phyloP scores from a whole-genome alignment of 2,888 invertebrate species.

The Ennomos fuscantarius region DNA sequence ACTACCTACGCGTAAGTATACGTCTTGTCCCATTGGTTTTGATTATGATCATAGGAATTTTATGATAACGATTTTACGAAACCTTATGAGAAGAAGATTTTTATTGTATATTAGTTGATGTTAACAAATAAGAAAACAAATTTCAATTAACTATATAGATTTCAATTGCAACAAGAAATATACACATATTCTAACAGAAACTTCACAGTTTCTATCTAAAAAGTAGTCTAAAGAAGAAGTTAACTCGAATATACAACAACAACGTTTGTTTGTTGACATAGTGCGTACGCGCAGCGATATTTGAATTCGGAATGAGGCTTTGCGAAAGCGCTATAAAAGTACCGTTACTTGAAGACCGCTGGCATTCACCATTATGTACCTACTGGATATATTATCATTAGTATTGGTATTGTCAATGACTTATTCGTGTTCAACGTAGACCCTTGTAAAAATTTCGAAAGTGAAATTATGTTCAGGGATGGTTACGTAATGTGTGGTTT shows the following conservation, averaged over 20 bases:
- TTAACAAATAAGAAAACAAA: conserved; percentile 1
- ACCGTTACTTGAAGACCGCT: conserved; percentile 77
- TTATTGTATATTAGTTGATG: background rate
- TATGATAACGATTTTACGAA: too few relatives aligned
- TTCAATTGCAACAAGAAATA: background rate
- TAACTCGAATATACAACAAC: conserved; percentile 40
- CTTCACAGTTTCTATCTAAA: conserved; percentile 34
- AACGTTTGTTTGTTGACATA: conserved; percentile 61
- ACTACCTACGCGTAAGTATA: too few relatives aligned
- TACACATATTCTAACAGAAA: conserved; percentile 21
- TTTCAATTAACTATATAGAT: conserved; percentile 2
- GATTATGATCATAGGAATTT: too few relatives aligned
- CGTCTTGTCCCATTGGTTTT: too few relatives aligned
- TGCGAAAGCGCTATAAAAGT: conserved; percentile 65
- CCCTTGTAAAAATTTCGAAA: conserved; percentile 17
- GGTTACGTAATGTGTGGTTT: background rate
- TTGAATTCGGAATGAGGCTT: conserved; percentile 71
- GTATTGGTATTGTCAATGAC: conserved; percentile 21
- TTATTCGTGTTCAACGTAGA: background rate
- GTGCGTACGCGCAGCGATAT: conserved; percentile 62
- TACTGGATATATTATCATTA: conserved; percentile 9
- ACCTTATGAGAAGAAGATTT: too few relatives aligned
- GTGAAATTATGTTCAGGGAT: conserved; percentile 14
- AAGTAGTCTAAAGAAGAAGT: conserved; percentile 29
- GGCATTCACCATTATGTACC: conserved; percentile 35